Evolutionary conservation across 2,797 vertebrate species (phyloP), one percentile per base, ranked within the genome.

Genomic region (Pteronotus mesoamericanus): DNA sequence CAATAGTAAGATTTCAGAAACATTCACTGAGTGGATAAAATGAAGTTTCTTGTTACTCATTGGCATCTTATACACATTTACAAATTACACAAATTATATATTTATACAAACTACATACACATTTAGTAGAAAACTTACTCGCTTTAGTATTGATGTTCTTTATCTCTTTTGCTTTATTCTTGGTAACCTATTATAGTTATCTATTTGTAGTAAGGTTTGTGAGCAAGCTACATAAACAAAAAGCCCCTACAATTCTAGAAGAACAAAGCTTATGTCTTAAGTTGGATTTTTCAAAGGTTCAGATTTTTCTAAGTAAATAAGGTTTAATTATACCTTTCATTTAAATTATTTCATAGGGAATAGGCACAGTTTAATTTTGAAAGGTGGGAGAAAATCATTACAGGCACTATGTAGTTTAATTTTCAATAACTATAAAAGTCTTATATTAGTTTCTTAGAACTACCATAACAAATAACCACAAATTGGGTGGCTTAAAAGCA

Each of bases 231-330:
- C 71, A 11, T 78, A 89, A 95, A 91, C 79, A 94, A 59, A 69
- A 86, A 95, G 21, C 37, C 5, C 22, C 42, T 86, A 39, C 39
- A 59, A 26, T 83, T 91, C n/a, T 83, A 51, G 39, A 91, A 83
- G 59, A 96, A 80, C 53, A 93, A 93, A 96, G 24, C 24, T 75
- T 86, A 29, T 55, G 53, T 82, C 37, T 82, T 71, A 89, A 80
- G 57, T 86, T 89, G 26, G 75, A 74, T 75, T 91, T 92, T 83
- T 84, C 74, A 77, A 59, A 95, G 39, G 8, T 80, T 86, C 53
- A 72, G 22, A 12, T 75, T 86, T 96, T 91, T 91, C 26, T 79
- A 19, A 96, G 59, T 69, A 94, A 78, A 37, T 90, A 19, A 75
- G 16, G 32, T 79, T 78, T 68, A 55, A 22, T 74, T 89, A 75